phyloP scores from a whole-genome alignment of 2,113 vertebrate genomes.

The Noturus placidus region DNA sequence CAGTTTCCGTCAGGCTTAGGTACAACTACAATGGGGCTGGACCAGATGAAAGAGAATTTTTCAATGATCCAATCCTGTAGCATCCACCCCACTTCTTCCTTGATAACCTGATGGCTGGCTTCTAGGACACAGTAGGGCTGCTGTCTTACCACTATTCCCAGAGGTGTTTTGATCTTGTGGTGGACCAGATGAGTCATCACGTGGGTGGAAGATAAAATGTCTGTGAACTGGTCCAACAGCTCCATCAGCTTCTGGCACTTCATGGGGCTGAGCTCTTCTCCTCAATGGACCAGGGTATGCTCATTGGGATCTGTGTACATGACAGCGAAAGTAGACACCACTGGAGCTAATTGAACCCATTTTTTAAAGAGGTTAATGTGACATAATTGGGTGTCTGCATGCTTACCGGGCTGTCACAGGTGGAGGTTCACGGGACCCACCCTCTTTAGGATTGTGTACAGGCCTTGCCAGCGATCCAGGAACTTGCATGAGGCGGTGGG shows the following conservation, averaged over 20 bases:
- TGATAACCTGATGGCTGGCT: neutral
- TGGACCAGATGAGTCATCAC: neutral
- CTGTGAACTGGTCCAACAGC: neutral
- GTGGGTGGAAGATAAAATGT: neutral
- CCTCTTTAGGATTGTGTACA: too few relatives aligned
- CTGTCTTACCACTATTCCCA: neutral
- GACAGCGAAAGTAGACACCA: neutral
- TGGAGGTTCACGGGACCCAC: too few relatives aligned
- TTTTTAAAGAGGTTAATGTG: too few relatives aligned
- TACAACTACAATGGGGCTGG: neutral
- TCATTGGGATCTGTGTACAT: neutral
- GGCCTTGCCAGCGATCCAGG: too few relatives aligned
- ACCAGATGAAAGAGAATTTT: neutral
- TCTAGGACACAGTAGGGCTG: neutral
- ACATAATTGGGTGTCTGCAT: too few relatives aligned
- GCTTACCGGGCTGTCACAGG: too few relatives aligned
- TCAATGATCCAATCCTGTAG: too few relatives aligned
- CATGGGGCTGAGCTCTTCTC: neutral
- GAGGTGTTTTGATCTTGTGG: neutral
- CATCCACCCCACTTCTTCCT: neutral
- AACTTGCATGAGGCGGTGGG: too few relatives aligned
- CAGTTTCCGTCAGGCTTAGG: too few relatives aligned
- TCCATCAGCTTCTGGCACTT: neutral
- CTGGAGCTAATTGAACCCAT: too few relatives aligned
- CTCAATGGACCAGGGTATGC: neutral